These are phyloP conservation scores for Ommatoiulus sabulosus DNA, from an alignment of 2,888 invertebrate genomes.

Conservation along the genomic window DNA sequence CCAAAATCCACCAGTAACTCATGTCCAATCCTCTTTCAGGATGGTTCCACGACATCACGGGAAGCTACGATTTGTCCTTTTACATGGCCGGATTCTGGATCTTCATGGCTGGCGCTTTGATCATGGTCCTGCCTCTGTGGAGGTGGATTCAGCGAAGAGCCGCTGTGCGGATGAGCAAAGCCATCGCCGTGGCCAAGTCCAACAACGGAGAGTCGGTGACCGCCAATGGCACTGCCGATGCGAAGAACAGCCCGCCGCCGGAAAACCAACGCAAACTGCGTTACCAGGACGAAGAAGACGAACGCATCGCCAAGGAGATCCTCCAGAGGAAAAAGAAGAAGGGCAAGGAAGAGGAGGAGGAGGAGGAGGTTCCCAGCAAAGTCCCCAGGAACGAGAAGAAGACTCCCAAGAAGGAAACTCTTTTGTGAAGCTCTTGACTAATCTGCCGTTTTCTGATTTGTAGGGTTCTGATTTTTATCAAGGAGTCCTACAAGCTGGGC, in stretches of 20 bases:
- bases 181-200: neutral
- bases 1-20: no score
- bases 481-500: neutral
- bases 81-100: slow-evolving; percentile 85
- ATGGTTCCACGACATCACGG: slow-evolving; percentile 83
- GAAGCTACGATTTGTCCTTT: slow-evolving; percentile 82
- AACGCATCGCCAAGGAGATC: neutral
- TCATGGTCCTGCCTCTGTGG: slow-evolving; percentile 70
- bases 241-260: neutral
- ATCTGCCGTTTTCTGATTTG: neutral
- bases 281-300: slow-evolving; percentile 27
- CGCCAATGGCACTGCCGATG: neutral
- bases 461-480: neutral
- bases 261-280: slow-evolving; percentile 2
- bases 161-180: neutral
- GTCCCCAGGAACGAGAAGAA: neutral
- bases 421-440: neutral
- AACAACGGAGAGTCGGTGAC: neutral
- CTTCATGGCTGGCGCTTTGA: slow-evolving; percentile 77
- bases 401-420: neutral
- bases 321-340: neutral
- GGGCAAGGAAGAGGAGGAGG: neutral
- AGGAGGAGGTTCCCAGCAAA: neutral
- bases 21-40: slow-evolving; percentile 72
- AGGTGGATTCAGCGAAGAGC: slow-evolving; percentile 61